phyloP scores from a whole-genome alignment of 2,113 vertebrate genomes.

The Hepsetus odoe region DNA sequence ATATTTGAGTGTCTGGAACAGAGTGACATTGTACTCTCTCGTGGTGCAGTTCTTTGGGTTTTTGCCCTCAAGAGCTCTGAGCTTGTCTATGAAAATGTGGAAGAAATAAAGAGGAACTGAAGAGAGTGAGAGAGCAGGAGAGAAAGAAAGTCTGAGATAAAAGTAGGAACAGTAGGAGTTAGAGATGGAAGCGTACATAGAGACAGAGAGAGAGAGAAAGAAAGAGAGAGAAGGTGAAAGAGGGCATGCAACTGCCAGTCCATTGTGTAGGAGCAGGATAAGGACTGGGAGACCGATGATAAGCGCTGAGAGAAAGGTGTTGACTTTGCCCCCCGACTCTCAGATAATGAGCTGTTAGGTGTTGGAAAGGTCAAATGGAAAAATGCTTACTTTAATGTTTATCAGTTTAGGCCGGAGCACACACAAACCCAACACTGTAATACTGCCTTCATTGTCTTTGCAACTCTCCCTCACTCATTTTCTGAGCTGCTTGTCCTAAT shows the following conservation, averaged over 20 bases:
- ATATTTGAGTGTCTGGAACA: too few relatives aligned
- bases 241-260: conserved; percentile 17
- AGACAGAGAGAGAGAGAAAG: conserved; percentile 3
- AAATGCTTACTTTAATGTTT: conserved; percentile 46
- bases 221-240: conserved; percentile 37
- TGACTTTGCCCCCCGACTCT: conserved; percentile 47
- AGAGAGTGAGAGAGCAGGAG: too few relatives aligned
- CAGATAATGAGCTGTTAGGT: conserved; percentile 69
- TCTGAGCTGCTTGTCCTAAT: too few relatives aligned
- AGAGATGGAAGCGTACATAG: not conserved
- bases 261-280: conserved; percentile 55
- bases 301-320: conserved; percentile 51
- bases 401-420: not conserved
- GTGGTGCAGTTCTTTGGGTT: too few relatives aligned
- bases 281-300: conserved; percentile 62
- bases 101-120: too few relatives aligned
- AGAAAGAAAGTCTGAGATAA: too few relatives aligned
- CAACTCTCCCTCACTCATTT: too few relatives aligned
- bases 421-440: not conserved
- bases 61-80: too few relatives aligned
- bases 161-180: not conserved
- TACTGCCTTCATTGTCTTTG: too few relatives aligned
- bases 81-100: too few relatives aligned
- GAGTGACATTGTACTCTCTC: too few relatives aligned
- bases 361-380: conserved; percentile 60